Evolutionary conservation across 2,113 vertebrate species (phyloP).

Genomic region (Dasypus novemcinctus): DNA sequence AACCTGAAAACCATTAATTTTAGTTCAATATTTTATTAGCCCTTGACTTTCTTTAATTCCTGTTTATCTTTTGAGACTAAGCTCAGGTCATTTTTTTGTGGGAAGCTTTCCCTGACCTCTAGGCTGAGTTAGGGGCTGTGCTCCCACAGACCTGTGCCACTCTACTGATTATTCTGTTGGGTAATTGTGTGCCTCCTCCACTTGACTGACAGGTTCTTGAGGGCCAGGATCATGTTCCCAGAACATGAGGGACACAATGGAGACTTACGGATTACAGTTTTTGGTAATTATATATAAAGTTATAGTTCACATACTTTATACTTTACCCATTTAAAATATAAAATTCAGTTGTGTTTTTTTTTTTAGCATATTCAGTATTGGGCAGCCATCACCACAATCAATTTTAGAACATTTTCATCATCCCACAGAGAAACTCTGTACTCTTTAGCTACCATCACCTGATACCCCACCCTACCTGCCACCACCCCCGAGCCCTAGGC

Average conservation of each 20-base stretch:
- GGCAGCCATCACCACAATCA: too few relatives aligned
- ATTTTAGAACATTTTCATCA: too few relatives aligned
- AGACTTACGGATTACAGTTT: background rate
- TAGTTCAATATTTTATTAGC: background rate
- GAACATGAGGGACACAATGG: background rate
- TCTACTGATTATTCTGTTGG: background rate
- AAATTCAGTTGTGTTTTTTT: too few relatives aligned
- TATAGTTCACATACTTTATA: too few relatives aligned
- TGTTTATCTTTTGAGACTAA: background rate
- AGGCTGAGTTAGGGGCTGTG: background rate
- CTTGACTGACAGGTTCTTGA: background rate
- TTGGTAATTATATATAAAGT: too few relatives aligned
- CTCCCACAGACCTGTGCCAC: background rate
- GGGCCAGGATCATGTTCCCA: background rate
- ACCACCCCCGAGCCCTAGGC: too few relatives aligned
- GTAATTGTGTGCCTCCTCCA: background rate
- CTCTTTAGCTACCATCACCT: too few relatives aligned
- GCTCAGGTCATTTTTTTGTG: background rate
- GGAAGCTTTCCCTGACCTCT: background rate
- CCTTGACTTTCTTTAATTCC: background rate
- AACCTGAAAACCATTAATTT: conserved; percentile 1
- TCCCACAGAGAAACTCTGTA: too few relatives aligned
- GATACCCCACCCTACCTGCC: too few relatives aligned
- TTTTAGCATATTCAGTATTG: too few relatives aligned
- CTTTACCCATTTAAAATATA: too few relatives aligned